phyloP scores from a whole-genome alignment of 2,888 invertebrate genomes.

The Leptura quadrifasciata region DNA sequence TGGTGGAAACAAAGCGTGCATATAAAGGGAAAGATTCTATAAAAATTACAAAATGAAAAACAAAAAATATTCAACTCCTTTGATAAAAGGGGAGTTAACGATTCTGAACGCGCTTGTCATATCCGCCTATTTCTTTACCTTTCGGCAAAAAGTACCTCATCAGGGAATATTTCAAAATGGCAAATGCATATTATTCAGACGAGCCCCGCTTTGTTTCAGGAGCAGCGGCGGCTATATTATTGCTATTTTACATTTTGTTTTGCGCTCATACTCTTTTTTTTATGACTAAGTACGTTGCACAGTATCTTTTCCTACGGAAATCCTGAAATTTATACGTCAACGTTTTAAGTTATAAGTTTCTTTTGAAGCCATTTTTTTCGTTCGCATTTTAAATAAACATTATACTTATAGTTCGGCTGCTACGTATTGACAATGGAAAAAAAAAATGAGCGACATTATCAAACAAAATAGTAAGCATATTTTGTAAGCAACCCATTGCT shows the following conservation, averaged over 20 bases:
- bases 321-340: slow-evolving; percentile 18
- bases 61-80: slow-evolving; percentile 10
- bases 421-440: no score
- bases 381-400: no score
- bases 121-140: slow-evolving; percentile 25
- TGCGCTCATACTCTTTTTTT: slow-evolving; percentile 2
- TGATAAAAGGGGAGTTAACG: slow-evolving; percentile 17
- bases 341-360: not conserved
- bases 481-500: no score
- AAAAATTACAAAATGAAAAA: slow-evolving; percentile 32
- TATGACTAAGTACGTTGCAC: slow-evolving; percentile 23
- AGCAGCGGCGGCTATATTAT: slow-evolving; percentile 22
- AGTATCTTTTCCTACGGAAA: not conserved
- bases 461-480: no score
- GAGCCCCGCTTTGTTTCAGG: slow-evolving; percentile 9
- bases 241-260: slow-evolving; percentile 21
- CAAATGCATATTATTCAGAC: slow-evolving; percentile 30
- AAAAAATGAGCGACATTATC: no score
- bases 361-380: no score
- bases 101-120: slow-evolving; percentile 23
- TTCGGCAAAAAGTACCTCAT: slow-evolving; percentile 7
- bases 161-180: slow-evolving; percentile 27
- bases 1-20: not conserved
- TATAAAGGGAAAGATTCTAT: slow-evolving; percentile 15
- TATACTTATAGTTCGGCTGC: no score